Evolutionary conservation across 2,797 vertebrate genomes (phyloP).

Genomic region (Sandelia bainsii): DNA sequence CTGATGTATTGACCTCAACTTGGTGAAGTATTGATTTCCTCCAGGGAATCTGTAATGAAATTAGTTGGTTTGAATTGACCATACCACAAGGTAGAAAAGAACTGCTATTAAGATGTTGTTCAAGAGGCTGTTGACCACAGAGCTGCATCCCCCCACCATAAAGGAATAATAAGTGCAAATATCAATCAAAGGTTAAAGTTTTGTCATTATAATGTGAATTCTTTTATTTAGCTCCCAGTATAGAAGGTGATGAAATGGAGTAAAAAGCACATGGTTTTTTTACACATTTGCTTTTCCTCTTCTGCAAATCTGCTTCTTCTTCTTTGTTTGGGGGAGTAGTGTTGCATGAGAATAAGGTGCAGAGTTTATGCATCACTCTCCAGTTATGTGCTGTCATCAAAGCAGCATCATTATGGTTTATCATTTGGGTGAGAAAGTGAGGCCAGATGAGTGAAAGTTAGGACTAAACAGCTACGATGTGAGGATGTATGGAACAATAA

Average conservation of each 20-base stretch:
- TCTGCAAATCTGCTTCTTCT: constrained; percentile 14
- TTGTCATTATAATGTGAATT: constrained; percentile 19
- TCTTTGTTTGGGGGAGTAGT: not conserved
- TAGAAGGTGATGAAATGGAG: constrained; percentile 6
- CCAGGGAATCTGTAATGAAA: constrained; percentile 60
- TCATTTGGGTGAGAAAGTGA: constrained; percentile 9
- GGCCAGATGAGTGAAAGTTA: not conserved
- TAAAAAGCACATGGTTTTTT: not conserved
- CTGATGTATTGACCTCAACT: constrained; percentile 55
- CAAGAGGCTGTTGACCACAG: constrained; percentile 22
- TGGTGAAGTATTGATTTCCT: constrained; percentile 56
- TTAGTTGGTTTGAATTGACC: constrained; percentile 50
- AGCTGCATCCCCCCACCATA: not conserved
- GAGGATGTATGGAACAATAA: constrained; percentile 1
- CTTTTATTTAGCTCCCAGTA: not conserved
- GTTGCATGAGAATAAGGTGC: not conserved
- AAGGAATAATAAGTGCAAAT: constrained; percentile 31
- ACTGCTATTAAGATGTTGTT: constrained; percentile 31
- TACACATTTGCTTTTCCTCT: not conserved
- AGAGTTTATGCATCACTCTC: not conserved
- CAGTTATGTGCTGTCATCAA: constrained; percentile 4
- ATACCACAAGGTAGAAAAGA: constrained; percentile 17
- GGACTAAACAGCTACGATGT: not conserved
- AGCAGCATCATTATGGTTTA: constrained; percentile 2
- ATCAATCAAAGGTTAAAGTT: constrained; percentile 28